Evolutionary conservation across 1,140 invertebrate species (phyloP), one percentile per base, ranked within the genome.

Genomic region (Bombus impatiens): DNA sequence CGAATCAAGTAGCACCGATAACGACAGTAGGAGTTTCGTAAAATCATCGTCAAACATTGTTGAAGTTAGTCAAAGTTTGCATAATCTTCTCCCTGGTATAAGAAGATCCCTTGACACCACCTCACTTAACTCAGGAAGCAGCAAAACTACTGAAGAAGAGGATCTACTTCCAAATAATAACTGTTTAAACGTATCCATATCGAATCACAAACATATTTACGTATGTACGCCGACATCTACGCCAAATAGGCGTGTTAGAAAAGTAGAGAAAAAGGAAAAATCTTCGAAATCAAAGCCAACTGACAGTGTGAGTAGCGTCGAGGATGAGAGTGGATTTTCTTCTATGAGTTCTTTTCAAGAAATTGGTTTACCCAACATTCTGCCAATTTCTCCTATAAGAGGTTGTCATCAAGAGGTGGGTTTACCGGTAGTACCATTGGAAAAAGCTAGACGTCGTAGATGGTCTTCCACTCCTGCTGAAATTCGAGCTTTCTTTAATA

Each of bases 321-420:
- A 98, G 91, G 97, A 97, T 87, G 97, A 98, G 91, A 98, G 97
- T 91, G 97, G 97, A 25, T 98, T 98, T 93, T 98, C 97, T 25
- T 98, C 97, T 5, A 97, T 98, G 95, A 97, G 96, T 92, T 98
- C 97, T 6, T 98, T 98, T 90, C 97, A 98, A 93, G 97, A 97
- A 89, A 96, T 97, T 37, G 97, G 97, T 4, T 93, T 97, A 84
- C 97, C 97, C 0, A 92, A 95, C 13, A 84, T 93, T 9, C 59
- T 77, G 22, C 35, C 87, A 18, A 94, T 90, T 9, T 89, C 87
- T 1, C 89, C 92, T 1, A 82, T 93, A 18, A 94, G 93, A 79
- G 95, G 95, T 18, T 94, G 92, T 68, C 95, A 95, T 78, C 93
- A 93, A 4, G 95, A 95, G 82, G 87, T 95, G 18, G 95, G 95